phyloP scores from a whole-genome alignment of 2,888 invertebrate species.

The Anthoptus insignis region DNA sequence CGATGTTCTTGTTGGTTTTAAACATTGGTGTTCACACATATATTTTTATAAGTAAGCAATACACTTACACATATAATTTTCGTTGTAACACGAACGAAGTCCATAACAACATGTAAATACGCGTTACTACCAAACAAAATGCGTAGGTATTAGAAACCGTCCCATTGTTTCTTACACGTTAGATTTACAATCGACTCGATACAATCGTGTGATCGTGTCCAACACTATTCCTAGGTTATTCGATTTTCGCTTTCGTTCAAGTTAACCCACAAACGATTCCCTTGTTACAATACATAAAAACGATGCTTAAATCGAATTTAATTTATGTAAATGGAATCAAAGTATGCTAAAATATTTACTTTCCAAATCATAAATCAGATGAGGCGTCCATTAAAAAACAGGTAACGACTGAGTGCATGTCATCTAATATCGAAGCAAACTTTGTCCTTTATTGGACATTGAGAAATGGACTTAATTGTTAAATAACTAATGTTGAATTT shows the following conservation, averaged over 20 bases:
- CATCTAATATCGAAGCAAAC: constrained; percentile 7
- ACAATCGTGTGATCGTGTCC: constrained; percentile 48
- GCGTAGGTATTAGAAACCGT: constrained; percentile 48
- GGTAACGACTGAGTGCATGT: constrained; percentile 20
- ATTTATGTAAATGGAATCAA: constrained; percentile 49
- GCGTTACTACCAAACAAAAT: constrained; percentile 16
- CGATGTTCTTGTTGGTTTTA: no score
- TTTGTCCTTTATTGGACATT: constrained; percentile 1
- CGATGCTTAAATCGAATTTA: constrained; percentile 35
- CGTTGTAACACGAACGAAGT: no score
- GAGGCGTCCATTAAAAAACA: constrained; percentile 36
- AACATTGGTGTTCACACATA: no score
- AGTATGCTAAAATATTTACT: constrained; percentile 46
- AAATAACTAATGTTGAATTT: constrained; percentile 10
- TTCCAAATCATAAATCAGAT: constrained; percentile 49
- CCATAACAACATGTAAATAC: constrained; percentile 28
- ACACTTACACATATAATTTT: no score
- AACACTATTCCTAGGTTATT: constrained; percentile 55
- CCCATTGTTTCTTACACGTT: constrained; percentile 52
- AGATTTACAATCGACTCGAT: constrained; percentile 54
- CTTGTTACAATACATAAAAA: constrained; percentile 30
- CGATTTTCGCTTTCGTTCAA: constrained; percentile 53
- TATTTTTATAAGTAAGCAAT: no score
- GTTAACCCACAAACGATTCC: constrained; percentile 27
- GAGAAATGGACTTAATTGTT: constrained; percentile 8